A percentile compares a stretch with the other conserved stretches of the same genome.
Evolutionary conservation across 2,888 invertebrate species (phyloP).

Genomic region (Tuta absoluta): DNA sequence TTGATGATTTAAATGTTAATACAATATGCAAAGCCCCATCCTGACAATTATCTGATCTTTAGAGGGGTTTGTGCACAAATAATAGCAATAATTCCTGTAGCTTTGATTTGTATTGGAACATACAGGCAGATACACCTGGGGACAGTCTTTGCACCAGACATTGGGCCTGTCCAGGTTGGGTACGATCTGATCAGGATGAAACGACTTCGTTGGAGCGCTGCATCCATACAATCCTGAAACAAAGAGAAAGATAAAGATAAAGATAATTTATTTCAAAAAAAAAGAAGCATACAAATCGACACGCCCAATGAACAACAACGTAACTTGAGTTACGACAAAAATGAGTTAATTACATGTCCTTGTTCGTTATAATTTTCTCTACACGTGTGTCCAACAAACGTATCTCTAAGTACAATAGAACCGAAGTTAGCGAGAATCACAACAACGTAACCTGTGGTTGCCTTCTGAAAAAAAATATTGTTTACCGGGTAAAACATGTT

Average conservation of each 20-base stretch:
- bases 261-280: too few relatives aligned
- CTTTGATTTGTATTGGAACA: neutral
- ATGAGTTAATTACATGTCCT: too few relatives aligned
- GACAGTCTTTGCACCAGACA: neutral
- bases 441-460: too few relatives aligned
- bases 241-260: neutral
- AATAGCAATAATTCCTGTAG: neutral
- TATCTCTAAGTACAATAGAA: too few relatives aligned
- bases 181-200: neutral
- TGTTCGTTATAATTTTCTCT: too few relatives aligned
- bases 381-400: too few relatives aligned
- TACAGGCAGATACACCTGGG: neutral
- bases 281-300: too few relatives aligned
- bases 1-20: neutral
- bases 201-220: neutral
- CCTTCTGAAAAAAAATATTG: too few relatives aligned
- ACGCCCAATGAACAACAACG: neutral
- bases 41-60: neutral
- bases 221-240: neutral
- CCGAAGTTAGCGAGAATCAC: too few relatives aligned
- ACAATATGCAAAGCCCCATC: neutral
- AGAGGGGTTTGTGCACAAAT: neutral
- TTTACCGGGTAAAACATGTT: too few relatives aligned
- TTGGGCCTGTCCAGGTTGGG: neutral
- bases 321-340: too few relatives aligned